These are phyloP conservation scores for Epistrophe grossulariae DNA, from an alignment of 2,888 invertebrate genomes.

Conservation along the genomic window DNA sequence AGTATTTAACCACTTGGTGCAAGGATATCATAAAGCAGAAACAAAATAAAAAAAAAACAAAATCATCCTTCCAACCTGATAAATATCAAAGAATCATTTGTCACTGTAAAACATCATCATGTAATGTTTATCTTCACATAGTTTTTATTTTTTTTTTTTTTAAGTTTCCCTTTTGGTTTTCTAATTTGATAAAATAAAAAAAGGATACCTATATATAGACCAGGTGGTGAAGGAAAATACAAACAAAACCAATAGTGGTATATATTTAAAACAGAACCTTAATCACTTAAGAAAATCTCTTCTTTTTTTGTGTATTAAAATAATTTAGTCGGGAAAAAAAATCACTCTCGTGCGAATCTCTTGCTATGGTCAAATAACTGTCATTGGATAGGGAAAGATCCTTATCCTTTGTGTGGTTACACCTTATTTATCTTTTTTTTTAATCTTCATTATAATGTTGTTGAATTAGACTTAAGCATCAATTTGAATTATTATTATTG, in stretches of 20 bases:
- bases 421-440: background rate
- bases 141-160: constrained; percentile 7
- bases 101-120: constrained; percentile 71
- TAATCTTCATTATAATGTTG: constrained; percentile 8
- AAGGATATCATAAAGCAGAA: constrained; percentile 45
- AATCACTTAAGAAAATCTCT: constrained; percentile 34
- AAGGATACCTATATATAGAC: constrained; percentile 42
- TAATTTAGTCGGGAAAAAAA: background rate
- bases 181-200: constrained; percentile 40
- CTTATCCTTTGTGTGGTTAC: background rate
- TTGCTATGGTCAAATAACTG: background rate
- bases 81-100: constrained; percentile 71
- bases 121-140: constrained; percentile 47
- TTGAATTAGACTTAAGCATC: constrained; percentile 31
- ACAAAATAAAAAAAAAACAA: no score
- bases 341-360: constrained; percentile 32
- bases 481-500: constrained; percentile 50
- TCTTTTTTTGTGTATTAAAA: background rate
- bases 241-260: background rate
- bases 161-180: constrained; percentile 3
- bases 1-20: constrained; percentile 71
- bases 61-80: constrained; percentile 64
- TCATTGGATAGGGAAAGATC: background rate
- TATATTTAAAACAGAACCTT: constrained; percentile 52
- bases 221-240: constrained; percentile 62